Evolutionary conservation across 2,888 invertebrate species (phyloP).

Genomic region (Heteromurus nitidus): DNA sequence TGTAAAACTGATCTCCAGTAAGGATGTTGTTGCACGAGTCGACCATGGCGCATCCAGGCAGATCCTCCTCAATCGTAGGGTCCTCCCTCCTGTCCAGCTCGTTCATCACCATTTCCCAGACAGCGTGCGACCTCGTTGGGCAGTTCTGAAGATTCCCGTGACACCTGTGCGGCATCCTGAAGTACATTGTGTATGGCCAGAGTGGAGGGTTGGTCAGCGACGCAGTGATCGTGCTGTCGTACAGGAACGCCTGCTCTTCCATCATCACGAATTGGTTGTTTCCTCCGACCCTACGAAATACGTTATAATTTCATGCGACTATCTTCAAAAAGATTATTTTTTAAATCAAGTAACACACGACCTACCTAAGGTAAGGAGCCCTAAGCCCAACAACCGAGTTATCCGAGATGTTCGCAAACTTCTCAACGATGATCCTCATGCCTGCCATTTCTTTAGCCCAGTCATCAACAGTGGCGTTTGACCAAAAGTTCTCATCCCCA

Average conservation of each 20-base stretch:
- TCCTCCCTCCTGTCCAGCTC: slow-evolving; percentile 94
- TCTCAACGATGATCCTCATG: slow-evolving; percentile 92
- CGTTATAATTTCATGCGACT: too few species aligned
- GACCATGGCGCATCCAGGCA: slow-evolving; percentile 95
- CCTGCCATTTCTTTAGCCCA: slow-evolving; percentile 98
- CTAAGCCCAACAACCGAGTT: slow-evolving; percentile 94
- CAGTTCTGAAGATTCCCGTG: slow-evolving; percentile 94
- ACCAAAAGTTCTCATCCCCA: slow-evolving; percentile 94
- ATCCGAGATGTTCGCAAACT: slow-evolving; percentile 91
- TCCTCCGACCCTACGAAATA: slow-evolving; percentile 89
- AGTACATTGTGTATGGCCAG: slow-evolving; percentile 99
- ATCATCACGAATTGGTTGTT: slow-evolving; percentile 98
- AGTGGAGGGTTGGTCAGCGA: slow-evolving; percentile 92
- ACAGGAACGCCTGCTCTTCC: slow-evolving; percentile 95
- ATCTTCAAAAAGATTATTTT: too few species aligned
- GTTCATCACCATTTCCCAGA: slow-evolving; percentile 98
- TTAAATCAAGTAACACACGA: too few species aligned
- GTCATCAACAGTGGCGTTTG: slow-evolving; percentile 91
- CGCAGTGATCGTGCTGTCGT: slow-evolving; percentile 96
- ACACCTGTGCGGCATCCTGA: slow-evolving; percentile 95
- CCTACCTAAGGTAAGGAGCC: slow-evolving; percentile 84
- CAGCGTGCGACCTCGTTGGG: slow-evolving; percentile 90
- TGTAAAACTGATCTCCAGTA: slow-evolving; percentile 94
- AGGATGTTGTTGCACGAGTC: slow-evolving; percentile 93
- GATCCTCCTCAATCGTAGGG: slow-evolving; percentile 90